Conservation (phyloP, 2,113 vertebrate species). For the Phalacrocorax brasilianus region DNA sequence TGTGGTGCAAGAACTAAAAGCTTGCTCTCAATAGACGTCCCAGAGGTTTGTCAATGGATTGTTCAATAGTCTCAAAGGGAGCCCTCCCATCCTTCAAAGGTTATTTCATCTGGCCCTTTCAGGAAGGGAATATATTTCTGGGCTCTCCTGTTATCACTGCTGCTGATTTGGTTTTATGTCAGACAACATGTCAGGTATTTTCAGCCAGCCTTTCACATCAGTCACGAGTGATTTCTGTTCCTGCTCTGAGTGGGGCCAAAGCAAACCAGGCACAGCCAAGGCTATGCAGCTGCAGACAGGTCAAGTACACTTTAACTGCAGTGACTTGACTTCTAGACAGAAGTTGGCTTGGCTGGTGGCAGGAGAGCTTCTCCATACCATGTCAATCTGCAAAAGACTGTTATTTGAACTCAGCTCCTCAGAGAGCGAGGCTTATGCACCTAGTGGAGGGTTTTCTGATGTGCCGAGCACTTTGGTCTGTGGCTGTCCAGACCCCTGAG, state of each 20-base stretch:
- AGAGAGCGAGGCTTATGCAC: neutral
- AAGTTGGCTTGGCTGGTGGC: neutral
- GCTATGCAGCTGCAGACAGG: neutral
- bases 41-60: neutral
- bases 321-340: neutral
- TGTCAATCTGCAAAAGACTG: neutral
- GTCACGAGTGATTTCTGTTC: accelerated
- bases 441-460: neutral
- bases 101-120: neutral
- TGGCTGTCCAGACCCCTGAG: neutral
- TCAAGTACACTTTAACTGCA: neutral
- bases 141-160: neutral
- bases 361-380: neutral
- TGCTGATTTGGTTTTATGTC: neutral
- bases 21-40: neutral
- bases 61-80: neutral
- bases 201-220: neutral
- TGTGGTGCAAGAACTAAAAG: too few species aligned
- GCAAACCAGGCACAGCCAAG: neutral
- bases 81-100: neutral
- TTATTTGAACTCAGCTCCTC: neutral
- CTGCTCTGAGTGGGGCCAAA: neutral
- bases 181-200: accelerated
- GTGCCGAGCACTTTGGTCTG: neutral
- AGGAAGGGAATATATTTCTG: neutral